These are phyloP conservation scores for Cyclophora albipunctata DNA, from an alignment of 2,888 invertebrate genomes.

Conservation along the genomic window DNA sequence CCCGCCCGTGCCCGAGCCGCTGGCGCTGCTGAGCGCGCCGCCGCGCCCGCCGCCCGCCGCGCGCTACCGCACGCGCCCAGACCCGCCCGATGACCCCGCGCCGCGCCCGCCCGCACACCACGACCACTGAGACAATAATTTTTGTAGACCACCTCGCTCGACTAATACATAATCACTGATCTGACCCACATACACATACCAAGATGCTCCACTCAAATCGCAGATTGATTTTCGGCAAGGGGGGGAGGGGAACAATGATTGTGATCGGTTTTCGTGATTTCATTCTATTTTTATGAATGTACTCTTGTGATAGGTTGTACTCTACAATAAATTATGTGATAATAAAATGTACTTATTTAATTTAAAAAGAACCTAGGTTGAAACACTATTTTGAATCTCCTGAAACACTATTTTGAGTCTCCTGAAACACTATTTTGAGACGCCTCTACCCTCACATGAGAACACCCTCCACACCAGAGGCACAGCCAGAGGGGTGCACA, in stretches of 20 bases:
- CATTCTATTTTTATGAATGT: slow-evolving; percentile 5
- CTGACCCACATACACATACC: slow-evolving; percentile 3
- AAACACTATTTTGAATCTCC: too few species aligned
- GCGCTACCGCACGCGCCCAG: slow-evolving; percentile 40
- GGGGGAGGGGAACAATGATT: slow-evolving; percentile 34
- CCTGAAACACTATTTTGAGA: too few species aligned
- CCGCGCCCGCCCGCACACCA: slow-evolving; percentile 10
- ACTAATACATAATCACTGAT: slow-evolving; percentile 4
- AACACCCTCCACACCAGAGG: too few species aligned
- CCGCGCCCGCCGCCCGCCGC: slow-evolving; percentile 24
- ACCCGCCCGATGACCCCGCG: slow-evolving; percentile 11
- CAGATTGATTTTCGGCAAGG: slow-evolving; percentile 30
- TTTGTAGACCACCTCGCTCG: slow-evolving; percentile 33
- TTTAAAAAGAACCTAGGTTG: too few species aligned
- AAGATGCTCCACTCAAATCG: slow-evolving; percentile 6
- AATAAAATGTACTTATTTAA: too few species aligned
- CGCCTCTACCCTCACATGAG: too few species aligned
- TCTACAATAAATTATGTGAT: too few species aligned
- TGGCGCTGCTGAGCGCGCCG: slow-evolving; percentile 19
- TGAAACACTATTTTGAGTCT: too few species aligned
- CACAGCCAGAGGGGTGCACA: too few species aligned
- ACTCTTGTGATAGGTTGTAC: too few species aligned
- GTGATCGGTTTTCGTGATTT: slow-evolving; percentile 43
- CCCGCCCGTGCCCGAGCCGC: slow-evolving; percentile 21
- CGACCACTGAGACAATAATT: slow-evolving; percentile 54